Evolutionary conservation across 2,888 invertebrate genomes (phyloP), one percentile per base, ranked within the genome.

Genomic region (Nomada lathburiana): DNA sequence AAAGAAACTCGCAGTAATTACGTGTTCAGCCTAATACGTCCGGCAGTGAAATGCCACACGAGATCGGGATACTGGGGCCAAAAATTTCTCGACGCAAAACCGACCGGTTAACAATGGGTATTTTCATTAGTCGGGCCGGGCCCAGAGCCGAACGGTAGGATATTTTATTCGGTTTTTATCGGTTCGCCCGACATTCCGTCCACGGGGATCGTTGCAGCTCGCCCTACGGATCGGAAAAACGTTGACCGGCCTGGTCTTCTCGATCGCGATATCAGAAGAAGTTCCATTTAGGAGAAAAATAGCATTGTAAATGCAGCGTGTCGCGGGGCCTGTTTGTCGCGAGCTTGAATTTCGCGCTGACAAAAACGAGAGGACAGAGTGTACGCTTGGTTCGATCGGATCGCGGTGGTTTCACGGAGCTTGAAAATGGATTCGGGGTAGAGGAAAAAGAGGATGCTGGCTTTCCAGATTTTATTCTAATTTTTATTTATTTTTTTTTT

Each of bases 121-220:
- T 91, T 91, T 91, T 91, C 91, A 91, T 91, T 91, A 91, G 91
- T 81, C 89, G 53, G 84, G 81, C 77, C 77, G 78, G 84, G 63
- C 73, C 80, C 57, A 26, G 13, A 70, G 57, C 81, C 86, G 79
- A 86, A 87, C 79, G 80, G 86, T 84, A 57, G 87, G 70, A 87
- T 89, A 90, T 91, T 91, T 89, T 89, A 90, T 89, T 86, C 88
- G 88, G 89, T 91, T 91, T 91, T 91, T 91, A 90, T 89, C 88
- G 85, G 89, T 77, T 86, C 82, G 86, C 73, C 80, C 88, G 86
- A 85, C 91, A 91, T 91, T 91, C 91, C 90, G 75, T 60, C 86
- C 70, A 84, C n/a, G 84, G 86, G 84, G 72, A 76, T 70, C 83
- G 89, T 36, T 36, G 36, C 84, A 85, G 82, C 84, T 85, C 53